A percentile compares a stretch with the other conserved stretches of the same genome.
These are phyloP conservation scores for Spodoptera litura DNA, from an alignment of 1,140 invertebrate species.

Conservation along the genomic window DNA sequence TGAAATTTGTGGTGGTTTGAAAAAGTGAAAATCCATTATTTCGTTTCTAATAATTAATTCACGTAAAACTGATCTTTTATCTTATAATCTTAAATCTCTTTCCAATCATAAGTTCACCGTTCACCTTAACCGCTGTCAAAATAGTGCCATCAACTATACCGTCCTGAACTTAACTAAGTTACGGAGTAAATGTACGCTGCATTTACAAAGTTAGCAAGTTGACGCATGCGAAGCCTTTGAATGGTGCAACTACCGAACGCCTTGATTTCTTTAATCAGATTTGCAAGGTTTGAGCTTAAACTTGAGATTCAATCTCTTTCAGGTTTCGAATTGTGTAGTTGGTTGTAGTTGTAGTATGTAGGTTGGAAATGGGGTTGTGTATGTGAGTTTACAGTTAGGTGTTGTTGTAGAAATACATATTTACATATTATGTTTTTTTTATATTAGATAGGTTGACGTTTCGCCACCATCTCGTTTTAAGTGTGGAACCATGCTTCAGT, in stretches of 20 bases:
- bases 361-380: not conserved
- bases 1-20: too few relatives aligned
- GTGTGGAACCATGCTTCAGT: too few relatives aligned
- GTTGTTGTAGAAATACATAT: not conserved
- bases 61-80: too few relatives aligned
- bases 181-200: constrained; percentile 40
- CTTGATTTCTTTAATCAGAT: constrained; percentile 46
- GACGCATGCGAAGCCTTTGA: constrained; percentile 32
- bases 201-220: constrained; percentile 45
- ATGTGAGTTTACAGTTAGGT: not conserved
- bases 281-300: constrained; percentile 14
- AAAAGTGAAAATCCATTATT: too few relatives aligned
- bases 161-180: constrained; percentile 46
- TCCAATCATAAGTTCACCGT: too few relatives aligned
- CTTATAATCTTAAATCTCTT: too few relatives aligned
- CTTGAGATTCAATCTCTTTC: constrained; percentile 9
- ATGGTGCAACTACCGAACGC: constrained; percentile 19
- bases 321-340: not conserved
- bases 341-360: not conserved
- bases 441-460: too few relatives aligned
- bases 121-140: not conserved
- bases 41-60: too few relatives aligned
- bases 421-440: not conserved
- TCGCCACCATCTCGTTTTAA: too few relatives aligned
- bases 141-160: not conserved